Percentiles rank a stretch among this genome's conserved stretches.
Evolutionary conservation across 2,888 invertebrate genomes (phyloP).

Genomic region (Cephus runcator): DNA sequence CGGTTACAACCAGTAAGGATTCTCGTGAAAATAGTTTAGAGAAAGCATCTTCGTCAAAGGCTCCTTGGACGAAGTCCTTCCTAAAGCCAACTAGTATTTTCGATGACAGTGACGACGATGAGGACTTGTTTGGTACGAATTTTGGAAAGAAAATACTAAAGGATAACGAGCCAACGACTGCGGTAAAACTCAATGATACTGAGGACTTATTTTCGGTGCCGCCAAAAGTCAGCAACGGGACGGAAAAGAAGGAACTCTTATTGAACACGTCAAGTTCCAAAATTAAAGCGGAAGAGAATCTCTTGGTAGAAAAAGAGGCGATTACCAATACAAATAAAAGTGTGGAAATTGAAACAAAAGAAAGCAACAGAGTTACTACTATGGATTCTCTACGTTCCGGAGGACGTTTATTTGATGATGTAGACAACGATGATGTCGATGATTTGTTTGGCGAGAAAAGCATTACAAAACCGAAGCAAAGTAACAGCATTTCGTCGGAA

Average conservation of each 20-base stretch:
- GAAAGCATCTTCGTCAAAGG: constrained; percentile 3
- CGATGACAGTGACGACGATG: constrained; percentile 43
- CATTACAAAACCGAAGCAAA: constrained; percentile 21
- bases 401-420: neutral
- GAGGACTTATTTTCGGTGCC: neutral
- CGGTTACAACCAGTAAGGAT: neutral
- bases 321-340: neutral
- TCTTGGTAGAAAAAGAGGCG: neutral
- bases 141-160: constrained; percentile 8
- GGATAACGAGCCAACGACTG: neutral
- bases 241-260: neutral
- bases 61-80: constrained; percentile 12
- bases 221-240: neutral
- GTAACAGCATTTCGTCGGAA: neutral
- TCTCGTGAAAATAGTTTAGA: neutral
- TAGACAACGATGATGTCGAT: constrained; percentile 25
- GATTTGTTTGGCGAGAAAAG: constrained; percentile 10
- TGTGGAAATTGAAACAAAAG: neutral
- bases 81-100: constrained; percentile 41
- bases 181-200: neutral
- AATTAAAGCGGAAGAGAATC: neutral
- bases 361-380: neutral
- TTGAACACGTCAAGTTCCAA: neutral
- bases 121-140: constrained; percentile 40
- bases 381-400: neutral